phyloP scores from a whole-genome alignment of 2,888 invertebrate species.

The Tetragonisca angustula region DNA sequence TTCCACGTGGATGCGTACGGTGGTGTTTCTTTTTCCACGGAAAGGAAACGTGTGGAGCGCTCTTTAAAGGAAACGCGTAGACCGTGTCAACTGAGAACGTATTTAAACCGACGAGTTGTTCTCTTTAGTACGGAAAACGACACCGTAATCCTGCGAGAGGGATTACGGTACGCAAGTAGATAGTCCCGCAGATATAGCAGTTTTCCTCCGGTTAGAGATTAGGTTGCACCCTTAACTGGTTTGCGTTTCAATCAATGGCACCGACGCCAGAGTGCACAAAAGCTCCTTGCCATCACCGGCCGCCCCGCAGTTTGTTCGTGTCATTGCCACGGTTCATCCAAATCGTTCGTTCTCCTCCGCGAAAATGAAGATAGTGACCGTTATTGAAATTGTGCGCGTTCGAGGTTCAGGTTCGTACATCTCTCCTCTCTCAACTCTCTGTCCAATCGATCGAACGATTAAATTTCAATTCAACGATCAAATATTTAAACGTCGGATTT shows the following conservation, averaged over 20 bases:
- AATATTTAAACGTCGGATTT: no score
- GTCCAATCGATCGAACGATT: background rate
- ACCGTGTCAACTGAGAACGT: conserved; percentile 29
- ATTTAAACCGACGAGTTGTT: conserved; percentile 49
- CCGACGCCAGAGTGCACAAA: conserved; percentile 69
- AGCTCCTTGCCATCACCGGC: conserved; percentile 56
- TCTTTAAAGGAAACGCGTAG: background rate
- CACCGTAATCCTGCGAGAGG: conserved; percentile 58
- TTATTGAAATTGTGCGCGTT: background rate
- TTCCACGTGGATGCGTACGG: background rate
- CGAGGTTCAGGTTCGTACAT: background rate
- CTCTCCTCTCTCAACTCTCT: background rate
- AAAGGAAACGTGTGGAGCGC: background rate
- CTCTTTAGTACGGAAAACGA: conserved; percentile 62
- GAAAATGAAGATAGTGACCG: background rate
- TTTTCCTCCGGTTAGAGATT: conserved; percentile 73
- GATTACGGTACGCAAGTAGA: conserved; percentile 45
- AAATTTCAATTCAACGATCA: no score
- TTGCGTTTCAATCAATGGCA: conserved; percentile 83
- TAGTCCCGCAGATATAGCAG: conserved; percentile 51
- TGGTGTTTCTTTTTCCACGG: background rate
- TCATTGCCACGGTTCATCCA: conserved; percentile 30
- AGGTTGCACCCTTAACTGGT: conserved; percentile 83
- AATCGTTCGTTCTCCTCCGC: background rate
- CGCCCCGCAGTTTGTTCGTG: conserved; percentile 68